Evolutionary conservation across 2,113 vertebrate genomes (phyloP).

Genomic region (Lagenorhynchus albirostris): DNA sequence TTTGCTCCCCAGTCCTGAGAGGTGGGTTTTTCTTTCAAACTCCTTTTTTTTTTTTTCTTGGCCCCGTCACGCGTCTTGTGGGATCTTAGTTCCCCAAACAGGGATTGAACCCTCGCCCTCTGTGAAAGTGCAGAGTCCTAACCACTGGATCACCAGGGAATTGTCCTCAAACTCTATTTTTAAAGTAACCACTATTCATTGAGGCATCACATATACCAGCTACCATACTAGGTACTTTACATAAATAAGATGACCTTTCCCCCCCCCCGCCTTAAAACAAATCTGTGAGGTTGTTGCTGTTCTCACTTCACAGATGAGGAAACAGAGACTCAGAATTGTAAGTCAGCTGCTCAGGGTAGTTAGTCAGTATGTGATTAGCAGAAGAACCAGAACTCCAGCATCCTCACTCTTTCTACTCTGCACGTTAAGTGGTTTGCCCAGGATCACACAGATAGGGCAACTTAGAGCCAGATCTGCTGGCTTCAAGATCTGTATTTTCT

Average conservation of each 20-base stretch:
- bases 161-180: neutral
- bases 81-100: too few relatives aligned
- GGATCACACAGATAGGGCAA: neutral
- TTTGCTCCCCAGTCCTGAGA: neutral
- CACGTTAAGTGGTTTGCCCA: neutral
- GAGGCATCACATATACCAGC: neutral
- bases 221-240: neutral
- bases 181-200: neutral
- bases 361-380: neutral
- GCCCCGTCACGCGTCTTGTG: too few relatives aligned
- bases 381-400: neutral
- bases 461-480: neutral
- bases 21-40: neutral
- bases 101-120: too few relatives aligned
- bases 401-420: neutral
- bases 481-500: neutral
- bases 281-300: neutral
- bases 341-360: neutral
- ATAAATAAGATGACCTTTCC: neutral
- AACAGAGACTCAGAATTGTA: neutral
- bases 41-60: too few relatives aligned
- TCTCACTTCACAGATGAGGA: neutral
- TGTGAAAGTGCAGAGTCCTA: too few relatives aligned
- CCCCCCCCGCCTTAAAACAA: neutral
- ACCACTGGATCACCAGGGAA: too few relatives aligned